phyloP scores from a whole-genome alignment of 2,113 vertebrate species.

The Origma solitaria region DNA sequence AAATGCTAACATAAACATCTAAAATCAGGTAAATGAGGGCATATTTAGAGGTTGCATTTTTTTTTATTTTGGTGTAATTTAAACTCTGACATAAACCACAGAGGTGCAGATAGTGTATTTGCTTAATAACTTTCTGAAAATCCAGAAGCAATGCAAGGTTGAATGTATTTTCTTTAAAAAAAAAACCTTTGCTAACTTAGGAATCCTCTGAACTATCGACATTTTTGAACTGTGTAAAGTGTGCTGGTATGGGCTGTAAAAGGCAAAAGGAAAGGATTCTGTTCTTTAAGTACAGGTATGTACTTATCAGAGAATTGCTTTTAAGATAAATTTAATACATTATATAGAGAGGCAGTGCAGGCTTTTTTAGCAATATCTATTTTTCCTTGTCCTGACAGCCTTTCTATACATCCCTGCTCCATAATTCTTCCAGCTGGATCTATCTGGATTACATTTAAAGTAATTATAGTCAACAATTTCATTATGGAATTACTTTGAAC shows the following conservation, averaged over 20 bases:
- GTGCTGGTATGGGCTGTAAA: neutral
- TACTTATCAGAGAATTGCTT: constrained; percentile 53
- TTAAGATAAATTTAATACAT: constrained; percentile 42
- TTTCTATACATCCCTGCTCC: neutral
- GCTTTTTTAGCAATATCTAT: neutral
- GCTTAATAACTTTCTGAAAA: neutral
- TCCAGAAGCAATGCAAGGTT: neutral
- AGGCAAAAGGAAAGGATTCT: constrained; percentile 18
- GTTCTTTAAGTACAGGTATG: constrained; percentile 19
- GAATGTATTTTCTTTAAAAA: neutral
- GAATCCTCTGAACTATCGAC: neutral
- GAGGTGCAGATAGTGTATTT: neutral
- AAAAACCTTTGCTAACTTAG: neutral
- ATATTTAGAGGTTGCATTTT: neutral
- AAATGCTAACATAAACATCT: neutral
- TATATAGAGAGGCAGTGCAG: neutral
- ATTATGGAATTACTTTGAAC: constrained; percentile 10
- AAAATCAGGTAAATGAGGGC: constrained; percentile 12
- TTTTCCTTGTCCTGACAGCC: neutral
- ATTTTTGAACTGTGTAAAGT: constrained; percentile 42
- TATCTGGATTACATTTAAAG: neutral
- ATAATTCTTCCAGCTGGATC: neutral
- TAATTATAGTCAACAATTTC: constrained; percentile 21
- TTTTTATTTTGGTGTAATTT: neutral
- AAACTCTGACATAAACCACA: neutral